Conservation (phyloP, 2,113 vertebrate species). For the Calidris pygmaea region DNA sequence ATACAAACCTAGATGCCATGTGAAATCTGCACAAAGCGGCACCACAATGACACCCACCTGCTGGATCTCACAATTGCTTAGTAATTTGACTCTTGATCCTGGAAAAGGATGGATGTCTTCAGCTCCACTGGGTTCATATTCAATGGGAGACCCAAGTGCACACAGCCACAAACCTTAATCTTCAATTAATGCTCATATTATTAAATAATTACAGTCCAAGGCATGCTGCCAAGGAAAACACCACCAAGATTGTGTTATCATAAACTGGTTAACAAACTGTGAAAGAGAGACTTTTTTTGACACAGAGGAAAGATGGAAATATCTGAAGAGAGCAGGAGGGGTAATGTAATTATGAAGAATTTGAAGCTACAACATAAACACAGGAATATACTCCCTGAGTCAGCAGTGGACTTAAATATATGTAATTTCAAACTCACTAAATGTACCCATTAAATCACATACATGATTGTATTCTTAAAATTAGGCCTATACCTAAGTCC, state of each 20-base stretch:
- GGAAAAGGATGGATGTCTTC: neutral
- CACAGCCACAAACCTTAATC: neutral
- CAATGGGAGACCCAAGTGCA: neutral
- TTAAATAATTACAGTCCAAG: neutral
- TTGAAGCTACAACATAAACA: neutral
- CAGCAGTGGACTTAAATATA: neutral
- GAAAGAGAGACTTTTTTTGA: neutral
- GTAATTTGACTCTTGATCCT: neutral
- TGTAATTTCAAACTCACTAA: neutral
- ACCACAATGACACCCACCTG: neutral
- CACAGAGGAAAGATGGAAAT: neutral
- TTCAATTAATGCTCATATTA: neutral
- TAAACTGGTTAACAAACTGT: conserved; percentile 16
- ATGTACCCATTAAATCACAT: neutral
- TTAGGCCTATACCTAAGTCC: neutral
- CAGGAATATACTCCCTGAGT: neutral
- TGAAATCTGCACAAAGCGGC: neutral
- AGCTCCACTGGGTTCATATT: neutral
- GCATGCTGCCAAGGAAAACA: neutral
- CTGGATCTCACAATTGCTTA: neutral
- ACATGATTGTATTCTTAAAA: neutral
- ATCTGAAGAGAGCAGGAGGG: neutral
- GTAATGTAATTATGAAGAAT: neutral
- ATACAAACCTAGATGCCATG: neutral
- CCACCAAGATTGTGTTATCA: neutral